A percentile compares a stretch with the other conserved stretches of the same genome.
Evolutionary conservation across 2,797 vertebrate genomes (phyloP).

Genomic region (Sternarchorhynchus goeldii): DNA sequence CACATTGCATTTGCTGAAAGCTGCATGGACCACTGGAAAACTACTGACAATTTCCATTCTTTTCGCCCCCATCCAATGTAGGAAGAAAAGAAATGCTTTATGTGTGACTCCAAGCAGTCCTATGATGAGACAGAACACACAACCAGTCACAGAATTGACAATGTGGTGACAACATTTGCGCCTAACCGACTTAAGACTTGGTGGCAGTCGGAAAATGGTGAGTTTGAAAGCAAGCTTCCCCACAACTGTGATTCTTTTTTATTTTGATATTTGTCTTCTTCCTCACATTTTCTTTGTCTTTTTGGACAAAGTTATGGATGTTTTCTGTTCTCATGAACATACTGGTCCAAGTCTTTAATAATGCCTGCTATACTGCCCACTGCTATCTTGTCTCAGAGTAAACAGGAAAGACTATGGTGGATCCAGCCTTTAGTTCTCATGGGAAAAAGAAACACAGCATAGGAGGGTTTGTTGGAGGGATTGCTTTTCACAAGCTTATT

Average conservation of each 20-base stretch:
- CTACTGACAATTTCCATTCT: slow-evolving; percentile 51
- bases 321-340: neutral
- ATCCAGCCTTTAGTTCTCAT: slow-evolving; percentile 30
- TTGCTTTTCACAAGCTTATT: slow-evolving; percentile 54
- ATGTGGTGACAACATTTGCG: slow-evolving; percentile 92
- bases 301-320: neutral
- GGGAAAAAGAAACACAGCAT: slow-evolving; percentile 49
- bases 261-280: neutral
- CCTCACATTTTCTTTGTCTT: neutral
- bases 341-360: neutral
- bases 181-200: slow-evolving; percentile 94
- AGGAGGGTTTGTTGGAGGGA: slow-evolving; percentile 57
- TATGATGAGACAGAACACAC: slow-evolving; percentile 76
- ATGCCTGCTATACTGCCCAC: neutral
- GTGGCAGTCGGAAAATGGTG: slow-evolving; percentile 99
- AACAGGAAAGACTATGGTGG: neutral
- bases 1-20: slow-evolving; percentile 39
- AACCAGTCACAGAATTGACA: slow-evolving; percentile 88
- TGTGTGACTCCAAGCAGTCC: slow-evolving; percentile 81
- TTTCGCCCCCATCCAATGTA: slow-evolving; percentile 63
- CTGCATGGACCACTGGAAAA: slow-evolving; percentile 53
- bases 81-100: slow-evolving; percentile 99
- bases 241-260: neutral
- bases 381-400: neutral
- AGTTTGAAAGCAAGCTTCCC: slow-evolving; percentile 40